A percentile compares a stretch with the other conserved stretches of the same genome.
Conservation (phyloP, 2,888 invertebrate species). For the Drosophila setosimentum region DNA sequence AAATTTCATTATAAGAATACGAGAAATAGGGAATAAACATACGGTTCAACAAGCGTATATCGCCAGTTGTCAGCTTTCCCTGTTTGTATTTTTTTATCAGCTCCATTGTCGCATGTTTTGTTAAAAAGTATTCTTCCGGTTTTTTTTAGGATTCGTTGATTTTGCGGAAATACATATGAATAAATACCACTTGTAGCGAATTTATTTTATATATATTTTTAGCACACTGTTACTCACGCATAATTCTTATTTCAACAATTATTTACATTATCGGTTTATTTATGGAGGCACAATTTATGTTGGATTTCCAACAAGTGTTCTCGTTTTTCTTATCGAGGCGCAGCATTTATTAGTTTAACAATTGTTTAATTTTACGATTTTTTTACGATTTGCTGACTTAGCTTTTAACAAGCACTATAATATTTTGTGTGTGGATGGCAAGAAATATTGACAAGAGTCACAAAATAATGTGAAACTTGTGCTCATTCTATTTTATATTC, state of each 20-base stretch:
- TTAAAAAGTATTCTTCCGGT: neutral
- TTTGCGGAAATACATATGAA: neutral
- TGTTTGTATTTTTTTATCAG: slow-evolving; percentile 81
- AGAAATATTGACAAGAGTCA: slow-evolving; percentile 18
- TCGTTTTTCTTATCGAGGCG: neutral
- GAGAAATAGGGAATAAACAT: slow-evolving; percentile 48
- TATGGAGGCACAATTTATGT: slow-evolving; percentile 6
- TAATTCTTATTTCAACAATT: neutral
- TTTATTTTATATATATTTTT: neutral
- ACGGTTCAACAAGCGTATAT: slow-evolving; percentile 77
- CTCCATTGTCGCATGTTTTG: slow-evolving; percentile 73
- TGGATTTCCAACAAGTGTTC: slow-evolving; percentile 10
- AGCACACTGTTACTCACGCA: neutral
- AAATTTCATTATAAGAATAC: neutral
- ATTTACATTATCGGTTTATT: slow-evolving; percentile 8
- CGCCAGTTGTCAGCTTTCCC: slow-evolving; percentile 73
- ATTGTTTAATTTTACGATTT: slow-evolving; percentile 35
- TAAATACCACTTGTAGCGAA: neutral
- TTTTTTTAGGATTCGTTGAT: slow-evolving; percentile 10
- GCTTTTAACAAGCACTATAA: slow-evolving; percentile 36
- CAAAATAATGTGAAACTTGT: slow-evolving; percentile 19
- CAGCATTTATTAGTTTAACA: slow-evolving; percentile 21
- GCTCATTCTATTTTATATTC: slow-evolving; percentile 8
- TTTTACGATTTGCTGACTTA: slow-evolving; percentile 22
- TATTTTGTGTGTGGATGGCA: slow-evolving; percentile 8